Evolutionary conservation across 35 echinoderm and acorn worm species (phyloP).

Genomic region (Lytechinus variegatus): DNA sequence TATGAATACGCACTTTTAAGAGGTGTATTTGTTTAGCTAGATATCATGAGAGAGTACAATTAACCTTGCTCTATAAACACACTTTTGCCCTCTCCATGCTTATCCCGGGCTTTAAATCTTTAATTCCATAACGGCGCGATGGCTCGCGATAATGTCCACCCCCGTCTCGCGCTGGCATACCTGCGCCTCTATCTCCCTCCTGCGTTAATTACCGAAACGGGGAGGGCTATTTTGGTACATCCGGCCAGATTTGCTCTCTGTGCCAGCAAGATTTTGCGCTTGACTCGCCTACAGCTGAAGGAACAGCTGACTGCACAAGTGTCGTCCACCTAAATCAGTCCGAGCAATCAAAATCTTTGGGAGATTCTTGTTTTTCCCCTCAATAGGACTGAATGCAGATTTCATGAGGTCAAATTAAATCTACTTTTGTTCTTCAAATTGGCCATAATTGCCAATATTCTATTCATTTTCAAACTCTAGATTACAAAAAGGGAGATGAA

Average conservation of each 20-base stretch:
- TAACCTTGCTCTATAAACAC: not conserved
- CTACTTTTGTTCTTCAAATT: too few relatives aligned
- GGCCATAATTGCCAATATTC: too few relatives aligned
- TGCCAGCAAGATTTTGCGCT: not conserved
- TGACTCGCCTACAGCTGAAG: not conserved
- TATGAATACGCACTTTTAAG: not conserved
- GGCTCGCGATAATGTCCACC: not conserved
- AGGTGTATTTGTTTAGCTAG: not conserved
- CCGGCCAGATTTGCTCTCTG: not conserved
- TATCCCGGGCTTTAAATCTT: not conserved
- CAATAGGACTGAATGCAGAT: too few relatives aligned
- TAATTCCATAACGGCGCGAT: slow-evolving; percentile 10
- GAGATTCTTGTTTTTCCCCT: too few relatives aligned
- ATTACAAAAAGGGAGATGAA: too few relatives aligned
- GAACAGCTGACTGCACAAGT: not conserved
- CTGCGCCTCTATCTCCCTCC: not conserved
- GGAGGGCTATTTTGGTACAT: not conserved
- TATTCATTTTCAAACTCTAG: too few relatives aligned
- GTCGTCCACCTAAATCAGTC: not conserved
- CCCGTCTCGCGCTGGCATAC: not conserved
- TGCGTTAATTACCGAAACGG: slow-evolving; percentile 8
- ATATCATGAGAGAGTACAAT: not conserved
- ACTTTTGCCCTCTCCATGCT: not conserved
- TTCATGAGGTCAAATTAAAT: too few relatives aligned
- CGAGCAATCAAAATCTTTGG: not conserved